These are phyloP conservation scores for Pristionchus entomophagus DNA, from an alignment of 2,888 invertebrate genomes.

Conservation along the genomic window DNA sequence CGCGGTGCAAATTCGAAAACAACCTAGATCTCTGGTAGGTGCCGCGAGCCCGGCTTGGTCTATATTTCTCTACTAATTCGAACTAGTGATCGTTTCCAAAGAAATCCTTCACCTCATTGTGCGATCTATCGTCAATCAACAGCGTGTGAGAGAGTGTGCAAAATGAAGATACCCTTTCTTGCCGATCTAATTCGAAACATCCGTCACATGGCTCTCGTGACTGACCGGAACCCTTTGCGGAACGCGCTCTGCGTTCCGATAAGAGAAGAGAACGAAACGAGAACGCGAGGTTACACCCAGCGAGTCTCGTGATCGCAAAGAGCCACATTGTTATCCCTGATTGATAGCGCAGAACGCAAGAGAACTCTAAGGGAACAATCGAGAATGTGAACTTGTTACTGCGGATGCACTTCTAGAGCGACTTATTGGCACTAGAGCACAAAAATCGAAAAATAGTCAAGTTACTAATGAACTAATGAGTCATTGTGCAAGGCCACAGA, in stretches of 20 bases:
- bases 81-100: constrained; percentile 15
- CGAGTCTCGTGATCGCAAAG: neutral
- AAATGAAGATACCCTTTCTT: no score
- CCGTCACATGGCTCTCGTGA: no score
- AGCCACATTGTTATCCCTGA: neutral
- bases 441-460: neutral
- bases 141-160: no score
- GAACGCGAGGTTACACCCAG: constrained; percentile 20
- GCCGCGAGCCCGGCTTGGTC: neutral
- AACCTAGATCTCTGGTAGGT: neutral
- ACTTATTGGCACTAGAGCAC: neutral
- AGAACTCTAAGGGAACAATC: neutral
- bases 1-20: neutral
- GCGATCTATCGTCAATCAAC: neutral
- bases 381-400: no score
- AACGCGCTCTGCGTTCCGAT: neutral
- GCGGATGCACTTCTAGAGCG: no score
- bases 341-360: neutral
- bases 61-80: neutral
- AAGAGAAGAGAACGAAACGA: neutral
- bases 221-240: no score
- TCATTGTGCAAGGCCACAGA: no score
- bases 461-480: no score
- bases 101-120: neutral
- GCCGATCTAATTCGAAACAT: no score